Evolutionary conservation across 1,140 invertebrate species (phyloP), one percentile per base, ranked within the genome.

Genomic region (Parapsyche elsis): DNA sequence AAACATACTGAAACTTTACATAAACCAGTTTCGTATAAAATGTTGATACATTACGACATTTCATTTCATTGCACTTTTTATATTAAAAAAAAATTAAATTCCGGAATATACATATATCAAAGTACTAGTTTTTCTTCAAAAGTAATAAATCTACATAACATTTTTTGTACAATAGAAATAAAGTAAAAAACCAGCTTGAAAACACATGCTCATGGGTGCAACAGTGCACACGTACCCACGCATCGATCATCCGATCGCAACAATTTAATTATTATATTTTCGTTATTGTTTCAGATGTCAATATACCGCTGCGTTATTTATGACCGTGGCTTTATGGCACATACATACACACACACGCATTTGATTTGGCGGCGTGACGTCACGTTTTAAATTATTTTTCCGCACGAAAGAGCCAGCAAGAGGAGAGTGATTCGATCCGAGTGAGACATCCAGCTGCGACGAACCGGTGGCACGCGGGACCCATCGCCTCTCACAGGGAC

Each of bases 361-460:
- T 7, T 38, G 16, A 61, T 61, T 61, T 61, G 14, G 7, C 57
- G 57, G 16, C 24, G 64, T 67, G 24, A 67, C 24, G 24, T 67
- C 64, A 67, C 64, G 64, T 67, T 67, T 67, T 26, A 67, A 67
- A 67, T 67, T 67, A 67, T 67, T 67, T 67, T 67, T 67, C 64
- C 64, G 64, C 64, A 67, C 64, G 64, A 67, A 14, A 67, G 64
- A 61, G 16, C 16, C 30, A 7, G 2, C 16, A 16, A 16, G 57
- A 61, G n/a, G 57, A 9, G 9, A 9, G 9, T 19, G 21, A 67
- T 67, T 67, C 24, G 21, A 67, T 67, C 49, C 4, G 30, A 38
- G 30, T 5, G 10, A 26, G 64, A 26, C 21, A 30, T 26, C 24
- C 64, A 67, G 21, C 64, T 21, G 24, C 64, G 24, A n/a, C n/a